These are phyloP conservation scores for Chamaetylas fuelleborni DNA, from an alignment of 2,113 vertebrate species.

Conservation along the genomic window DNA sequence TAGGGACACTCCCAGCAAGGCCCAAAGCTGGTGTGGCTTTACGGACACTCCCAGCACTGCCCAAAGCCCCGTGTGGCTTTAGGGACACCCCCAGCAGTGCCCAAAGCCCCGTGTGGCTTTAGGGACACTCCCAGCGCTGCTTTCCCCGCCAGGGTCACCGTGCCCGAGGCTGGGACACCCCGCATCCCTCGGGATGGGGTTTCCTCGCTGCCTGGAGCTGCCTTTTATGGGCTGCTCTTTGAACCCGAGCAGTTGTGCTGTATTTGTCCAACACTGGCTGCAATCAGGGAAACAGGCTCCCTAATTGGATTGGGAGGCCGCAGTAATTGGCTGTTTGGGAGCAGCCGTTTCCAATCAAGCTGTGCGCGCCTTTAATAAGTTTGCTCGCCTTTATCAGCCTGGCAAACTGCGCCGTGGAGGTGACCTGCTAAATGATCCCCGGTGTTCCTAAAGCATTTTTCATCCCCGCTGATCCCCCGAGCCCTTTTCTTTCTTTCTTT, in stretches of 20 bases:
- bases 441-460: neutral
- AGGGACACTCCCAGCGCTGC: neutral
- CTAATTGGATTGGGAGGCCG: constrained; percentile 31
- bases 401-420: neutral
- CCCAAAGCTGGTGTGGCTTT: neutral
- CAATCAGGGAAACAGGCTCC: constrained; percentile 13
- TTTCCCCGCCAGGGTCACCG: neutral
- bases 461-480: constrained; percentile 13
- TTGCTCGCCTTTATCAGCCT: constrained; percentile 40
- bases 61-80: no score
- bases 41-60: no score
- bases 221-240: constrained; percentile 29
- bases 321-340: constrained; percentile 37
- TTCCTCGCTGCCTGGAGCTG: neutral
- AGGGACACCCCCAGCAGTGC: no score
- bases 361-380: neutral
- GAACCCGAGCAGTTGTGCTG: constrained; percentile 4
- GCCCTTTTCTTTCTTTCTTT: neutral
- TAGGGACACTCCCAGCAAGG: no score
- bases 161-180: neutral
- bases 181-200: fast-evolving
- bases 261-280: constrained; percentile 18
- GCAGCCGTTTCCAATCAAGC: constrained; percentile 32
- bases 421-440: constrained; percentile 26
- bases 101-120: no score